Percentiles rank a stretch among this genome's conserved stretches.
phyloP scores from a whole-genome alignment of 30 jellyfish, hydroid and myxozoan genomes.

The Aurelia coerulea region DNA sequence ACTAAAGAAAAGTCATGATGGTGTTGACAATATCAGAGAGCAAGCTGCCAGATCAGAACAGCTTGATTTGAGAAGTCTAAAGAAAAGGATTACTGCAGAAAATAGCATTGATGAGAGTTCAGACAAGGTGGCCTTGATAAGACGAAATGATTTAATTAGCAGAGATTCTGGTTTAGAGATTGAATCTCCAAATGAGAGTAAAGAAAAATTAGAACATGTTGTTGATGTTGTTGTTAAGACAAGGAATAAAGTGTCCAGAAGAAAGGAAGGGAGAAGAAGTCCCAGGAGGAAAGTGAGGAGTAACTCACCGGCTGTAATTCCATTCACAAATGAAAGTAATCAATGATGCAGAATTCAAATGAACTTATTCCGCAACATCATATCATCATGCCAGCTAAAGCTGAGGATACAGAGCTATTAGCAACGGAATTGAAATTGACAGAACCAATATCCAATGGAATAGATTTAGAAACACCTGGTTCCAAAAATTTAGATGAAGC shows the following conservation, averaged over 20 bases:
- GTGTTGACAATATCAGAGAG: not conserved
- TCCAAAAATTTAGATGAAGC: not conserved
- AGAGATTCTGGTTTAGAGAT: not conserved
- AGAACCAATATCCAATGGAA: not conserved
- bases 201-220: not conserved
- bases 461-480: not conserved
- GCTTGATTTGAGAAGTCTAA: too few relatives aligned
- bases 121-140: not conserved
- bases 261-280: not conserved
- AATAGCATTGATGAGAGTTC: not conserved
- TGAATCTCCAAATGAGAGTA: constrained; percentile 10
- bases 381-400: not conserved
- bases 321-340: not conserved
- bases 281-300: not conserved
- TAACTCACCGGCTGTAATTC: not conserved
- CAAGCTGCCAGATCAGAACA: too few relatives aligned
- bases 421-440: not conserved
- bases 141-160: not conserved
- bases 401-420: not conserved
- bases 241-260: not conserved
- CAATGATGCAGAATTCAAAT: not conserved
- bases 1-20: not conserved
- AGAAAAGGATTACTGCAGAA: too few relatives aligned
- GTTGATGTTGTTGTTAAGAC: not conserved
- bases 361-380: not conserved